Percentiles rank a stretch among this genome's conserved stretches.
Evolutionary conservation across 2,797 vertebrate species (phyloP).

Genomic region (Botia almorhae): DNA sequence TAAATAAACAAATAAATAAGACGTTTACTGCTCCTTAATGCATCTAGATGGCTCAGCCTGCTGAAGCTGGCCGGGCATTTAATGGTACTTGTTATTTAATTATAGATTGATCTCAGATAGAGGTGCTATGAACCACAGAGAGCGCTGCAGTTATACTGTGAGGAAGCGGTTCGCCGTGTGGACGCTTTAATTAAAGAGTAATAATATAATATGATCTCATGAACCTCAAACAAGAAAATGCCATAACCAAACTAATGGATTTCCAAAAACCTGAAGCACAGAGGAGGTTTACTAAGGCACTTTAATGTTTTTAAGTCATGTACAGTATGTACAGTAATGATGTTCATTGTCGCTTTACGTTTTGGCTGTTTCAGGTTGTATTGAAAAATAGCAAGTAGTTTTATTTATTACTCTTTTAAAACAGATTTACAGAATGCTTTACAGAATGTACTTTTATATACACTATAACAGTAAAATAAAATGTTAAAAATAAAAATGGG

Average conservation of each 20-base stretch:
- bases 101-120: constrained; percentile 41
- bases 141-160: constrained; percentile 4
- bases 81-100: constrained; percentile 48
- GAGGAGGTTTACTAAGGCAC: no score
- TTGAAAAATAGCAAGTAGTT: no score
- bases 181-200: constrained; percentile 34
- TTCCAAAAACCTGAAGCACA: background rate
- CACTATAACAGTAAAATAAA: no score
- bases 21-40: constrained; percentile 42
- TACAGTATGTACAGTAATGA: no score
- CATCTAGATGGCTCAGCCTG: constrained; percentile 42
- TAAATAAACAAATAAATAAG: constrained; percentile 48
- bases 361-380: no score
- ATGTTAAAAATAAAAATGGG: no score
- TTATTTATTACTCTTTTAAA: no score
- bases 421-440: no score
- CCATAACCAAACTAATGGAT: background rate
- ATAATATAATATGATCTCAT: constrained; percentile 33
- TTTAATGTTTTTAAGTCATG: no score
- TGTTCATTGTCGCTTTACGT: no score
- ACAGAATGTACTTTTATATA: no score
- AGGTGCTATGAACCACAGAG: constrained; percentile 31
- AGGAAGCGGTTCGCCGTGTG: background rate
- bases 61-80: constrained; percentile 48
- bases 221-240: constrained; percentile 27